phyloP scores from a whole-genome alignment of 2,888 invertebrate species.

The Macaria notata region DNA sequence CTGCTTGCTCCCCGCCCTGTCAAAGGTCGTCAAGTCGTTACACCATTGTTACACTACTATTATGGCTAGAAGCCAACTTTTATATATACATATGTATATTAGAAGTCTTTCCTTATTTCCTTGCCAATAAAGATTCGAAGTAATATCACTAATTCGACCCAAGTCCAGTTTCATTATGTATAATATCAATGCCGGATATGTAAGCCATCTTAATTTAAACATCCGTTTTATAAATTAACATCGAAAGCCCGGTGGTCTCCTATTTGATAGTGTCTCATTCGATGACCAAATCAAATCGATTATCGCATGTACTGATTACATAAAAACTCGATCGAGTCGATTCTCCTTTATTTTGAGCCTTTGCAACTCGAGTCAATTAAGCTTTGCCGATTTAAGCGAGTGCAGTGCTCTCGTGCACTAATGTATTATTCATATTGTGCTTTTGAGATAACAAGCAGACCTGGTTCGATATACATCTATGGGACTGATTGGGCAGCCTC shows the following conservation, averaged over 20 bases:
- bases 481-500: conserved; percentile 68
- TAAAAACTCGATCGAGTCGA: conserved; percentile 21
- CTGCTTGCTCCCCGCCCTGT: conserved; percentile 1
- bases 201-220: conserved; percentile 6
- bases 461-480: conserved; percentile 79
- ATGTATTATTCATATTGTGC: conserved; percentile 82
- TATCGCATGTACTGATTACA: conserved; percentile 40
- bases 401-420: conserved; percentile 65
- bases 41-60: conserved; percentile 3
- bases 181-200: too few species aligned
- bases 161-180: too few species aligned
- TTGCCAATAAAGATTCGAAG: not conserved
- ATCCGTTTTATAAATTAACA: conserved; percentile 8
- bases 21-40: conserved; percentile 7
- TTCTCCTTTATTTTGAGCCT: conserved; percentile 71
- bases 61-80: conserved; percentile 12
- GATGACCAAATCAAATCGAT: conserved; percentile 30
- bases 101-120: too few species aligned
- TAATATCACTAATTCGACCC: too few species aligned
- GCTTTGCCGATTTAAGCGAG: conserved; percentile 75
- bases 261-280: conserved; percentile 15
- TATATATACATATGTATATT: too few species aligned
- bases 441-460: conserved; percentile 80
- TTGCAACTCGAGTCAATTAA: conserved; percentile 71
- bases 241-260: conserved; percentile 21